Percentiles rank a stretch among this genome's conserved stretches.
Evolutionary conservation across 2,888 invertebrate species (phyloP).

Genomic region (Andrena camellia): DNA sequence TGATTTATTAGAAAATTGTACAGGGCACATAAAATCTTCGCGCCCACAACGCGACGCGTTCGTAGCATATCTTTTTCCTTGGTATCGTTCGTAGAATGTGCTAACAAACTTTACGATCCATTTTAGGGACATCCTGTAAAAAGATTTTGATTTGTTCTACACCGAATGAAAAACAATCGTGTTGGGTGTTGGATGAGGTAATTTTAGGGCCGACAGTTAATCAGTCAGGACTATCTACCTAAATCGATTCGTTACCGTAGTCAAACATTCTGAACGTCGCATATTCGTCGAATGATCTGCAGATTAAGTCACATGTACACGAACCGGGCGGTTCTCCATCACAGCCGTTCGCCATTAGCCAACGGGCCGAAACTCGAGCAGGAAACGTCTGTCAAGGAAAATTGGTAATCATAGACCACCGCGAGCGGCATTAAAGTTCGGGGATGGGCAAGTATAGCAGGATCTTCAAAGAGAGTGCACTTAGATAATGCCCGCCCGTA

Average conservation of each 20-base stretch:
- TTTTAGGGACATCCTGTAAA: too few relatives aligned
- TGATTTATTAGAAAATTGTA: too few relatives aligned
- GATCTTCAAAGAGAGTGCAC: constrained; percentile 85
- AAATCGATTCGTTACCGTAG: background rate
- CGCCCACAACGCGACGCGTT: too few relatives aligned
- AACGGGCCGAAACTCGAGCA: constrained; percentile 77
- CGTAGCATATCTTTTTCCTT: too few relatives aligned
- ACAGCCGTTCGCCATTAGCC: constrained; percentile 71
- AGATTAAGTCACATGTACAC: constrained; percentile 66
- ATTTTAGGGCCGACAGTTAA: too few relatives aligned
- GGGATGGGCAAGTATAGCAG: constrained; percentile 76
- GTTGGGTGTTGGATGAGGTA: too few relatives aligned
- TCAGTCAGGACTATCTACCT: background rate
- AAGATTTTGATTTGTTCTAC: too few relatives aligned
- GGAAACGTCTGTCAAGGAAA: constrained; percentile 84
- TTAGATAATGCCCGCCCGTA: constrained; percentile 84
- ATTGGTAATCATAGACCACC: constrained; percentile 85
- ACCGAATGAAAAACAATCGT: too few relatives aligned
- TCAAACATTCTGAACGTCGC: background rate
- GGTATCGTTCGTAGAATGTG: too few relatives aligned
- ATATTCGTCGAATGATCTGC: constrained; percentile 60
- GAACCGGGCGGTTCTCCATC: constrained; percentile 64
- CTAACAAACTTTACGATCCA: too few relatives aligned
- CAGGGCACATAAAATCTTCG: too few relatives aligned
- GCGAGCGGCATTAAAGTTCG: constrained; percentile 84